Conservation (phyloP, 2,888 invertebrate genomes). For the Octonoba sinensis region DNA sequence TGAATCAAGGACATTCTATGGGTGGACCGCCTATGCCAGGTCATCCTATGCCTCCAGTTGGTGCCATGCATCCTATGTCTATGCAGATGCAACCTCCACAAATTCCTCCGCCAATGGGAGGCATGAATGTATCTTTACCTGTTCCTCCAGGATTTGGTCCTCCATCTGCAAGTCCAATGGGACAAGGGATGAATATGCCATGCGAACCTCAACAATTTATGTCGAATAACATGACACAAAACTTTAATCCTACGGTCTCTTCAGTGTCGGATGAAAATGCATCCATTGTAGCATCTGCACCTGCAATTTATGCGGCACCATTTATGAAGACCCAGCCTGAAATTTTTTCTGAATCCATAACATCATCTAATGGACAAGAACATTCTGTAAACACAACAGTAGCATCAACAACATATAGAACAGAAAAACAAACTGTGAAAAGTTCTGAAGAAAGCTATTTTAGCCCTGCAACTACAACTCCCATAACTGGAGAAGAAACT, state of each 20-base stretch:
- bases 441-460: slow-evolving; percentile 29
- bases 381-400: not conserved
- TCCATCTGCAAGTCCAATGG: slow-evolving; percentile 37
- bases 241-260: slow-evolving; percentile 4
- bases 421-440: slow-evolving; percentile 16
- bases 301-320: slow-evolving; percentile 66
- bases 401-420: slow-evolving; percentile 10
- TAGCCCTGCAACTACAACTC: slow-evolving; percentile 4
- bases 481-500: slow-evolving; percentile 30
- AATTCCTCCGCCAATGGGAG: slow-evolving; percentile 38
- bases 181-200: slow-evolving; percentile 4
- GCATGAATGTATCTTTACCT: slow-evolving; percentile 40
- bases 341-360: not conserved
- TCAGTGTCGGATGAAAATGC: slow-evolving; percentile 20
- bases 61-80: slow-evolving; percentile 27
- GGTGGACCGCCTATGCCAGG: slow-evolving; percentile 8
- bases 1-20: slow-evolving; percentile 11
- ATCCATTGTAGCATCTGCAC: slow-evolving; percentile 53
- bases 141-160: slow-evolving; percentile 56
- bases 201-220: slow-evolving; percentile 13
- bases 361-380: slow-evolving; percentile 20
- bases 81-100: slow-evolving; percentile 37
- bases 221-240: slow-evolving; percentile 10
- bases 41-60: slow-evolving; percentile 22
- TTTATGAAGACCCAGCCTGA: slow-evolving; percentile 57